Evolutionary conservation across 2,797 vertebrate genomes (phyloP).

Genomic region (Acanthiza pusilla): DNA sequence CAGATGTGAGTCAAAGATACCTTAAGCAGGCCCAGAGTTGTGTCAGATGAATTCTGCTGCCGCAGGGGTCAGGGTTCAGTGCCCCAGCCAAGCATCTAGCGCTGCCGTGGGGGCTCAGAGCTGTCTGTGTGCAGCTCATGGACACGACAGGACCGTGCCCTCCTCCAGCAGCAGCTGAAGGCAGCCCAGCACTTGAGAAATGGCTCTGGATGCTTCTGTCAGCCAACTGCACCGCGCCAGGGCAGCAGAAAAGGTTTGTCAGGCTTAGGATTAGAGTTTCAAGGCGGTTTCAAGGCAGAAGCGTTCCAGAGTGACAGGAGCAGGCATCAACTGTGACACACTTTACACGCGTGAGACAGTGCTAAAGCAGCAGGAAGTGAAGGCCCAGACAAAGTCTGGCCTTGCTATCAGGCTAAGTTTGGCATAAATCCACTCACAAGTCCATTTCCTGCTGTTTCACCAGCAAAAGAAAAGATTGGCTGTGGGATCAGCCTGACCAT

Average conservation of each 20-base stretch:
- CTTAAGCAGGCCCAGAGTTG: not conserved
- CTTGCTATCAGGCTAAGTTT: not conserved
- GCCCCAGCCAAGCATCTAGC: not conserved
- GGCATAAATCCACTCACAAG: not conserved
- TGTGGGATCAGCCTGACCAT: not conserved
- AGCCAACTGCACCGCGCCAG: too few species aligned
- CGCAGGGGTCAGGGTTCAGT: not conserved
- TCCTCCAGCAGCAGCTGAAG: not conserved
- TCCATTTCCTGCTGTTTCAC: not conserved
- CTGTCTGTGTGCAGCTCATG: accelerated
- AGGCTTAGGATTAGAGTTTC: not conserved
- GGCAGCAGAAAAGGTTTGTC: not conserved
- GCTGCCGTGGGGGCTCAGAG: not conserved
- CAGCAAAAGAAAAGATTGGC: not conserved
- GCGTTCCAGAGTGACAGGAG: not conserved
- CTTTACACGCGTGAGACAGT: accelerated
- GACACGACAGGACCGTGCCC: accelerated
- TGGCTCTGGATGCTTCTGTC: not conserved
- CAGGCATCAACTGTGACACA: not conserved
- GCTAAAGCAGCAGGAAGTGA: not conserved
- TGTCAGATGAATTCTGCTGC: not conserved
- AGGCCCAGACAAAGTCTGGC: not conserved
- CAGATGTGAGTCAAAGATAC: accelerated
- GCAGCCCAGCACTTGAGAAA: not conserved
- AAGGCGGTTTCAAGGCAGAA: too few species aligned